Evolutionary conservation across 2,113 vertebrate genomes (phyloP).

Genomic region (Sterrhoptilus dennistouni): DNA sequence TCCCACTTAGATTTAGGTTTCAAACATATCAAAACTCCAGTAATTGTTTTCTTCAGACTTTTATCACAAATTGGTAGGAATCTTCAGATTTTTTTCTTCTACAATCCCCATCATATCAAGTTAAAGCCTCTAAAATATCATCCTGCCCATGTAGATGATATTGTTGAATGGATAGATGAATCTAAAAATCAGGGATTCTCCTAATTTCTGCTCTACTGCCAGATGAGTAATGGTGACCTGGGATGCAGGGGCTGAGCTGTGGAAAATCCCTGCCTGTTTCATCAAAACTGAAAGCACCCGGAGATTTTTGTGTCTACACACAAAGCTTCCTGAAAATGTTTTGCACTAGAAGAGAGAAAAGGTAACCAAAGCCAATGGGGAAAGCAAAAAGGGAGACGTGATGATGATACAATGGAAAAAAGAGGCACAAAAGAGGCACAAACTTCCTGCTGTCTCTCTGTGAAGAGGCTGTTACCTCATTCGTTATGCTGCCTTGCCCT

Average conservation of each 20-base stretch:
- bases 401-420: conserved; percentile 56
- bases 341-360: conserved; percentile 35
- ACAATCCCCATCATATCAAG: not conserved
- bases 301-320: not conserved
- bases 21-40: not conserved
- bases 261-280: not conserved
- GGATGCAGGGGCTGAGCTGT: not conserved
- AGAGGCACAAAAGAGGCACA: not conserved
- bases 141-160: not conserved
- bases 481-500: not conserved
- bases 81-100: not conserved
- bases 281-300: not conserved
- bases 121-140: not conserved
- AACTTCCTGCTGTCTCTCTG: not conserved
- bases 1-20: not conserved
- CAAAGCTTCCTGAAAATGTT: conserved; percentile 50
- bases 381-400: not conserved
- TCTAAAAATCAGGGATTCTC: not conserved
- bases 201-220: not conserved
- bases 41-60: not conserved
- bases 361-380: not conserved
- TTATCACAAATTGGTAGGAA: not conserved
- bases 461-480: not conserved
- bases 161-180: not conserved
- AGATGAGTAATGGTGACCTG: not conserved